These are phyloP conservation scores for Acinonyx jubatus DNA, from an alignment of 2,113 vertebrate genomes.

Conservation along the genomic window DNA sequence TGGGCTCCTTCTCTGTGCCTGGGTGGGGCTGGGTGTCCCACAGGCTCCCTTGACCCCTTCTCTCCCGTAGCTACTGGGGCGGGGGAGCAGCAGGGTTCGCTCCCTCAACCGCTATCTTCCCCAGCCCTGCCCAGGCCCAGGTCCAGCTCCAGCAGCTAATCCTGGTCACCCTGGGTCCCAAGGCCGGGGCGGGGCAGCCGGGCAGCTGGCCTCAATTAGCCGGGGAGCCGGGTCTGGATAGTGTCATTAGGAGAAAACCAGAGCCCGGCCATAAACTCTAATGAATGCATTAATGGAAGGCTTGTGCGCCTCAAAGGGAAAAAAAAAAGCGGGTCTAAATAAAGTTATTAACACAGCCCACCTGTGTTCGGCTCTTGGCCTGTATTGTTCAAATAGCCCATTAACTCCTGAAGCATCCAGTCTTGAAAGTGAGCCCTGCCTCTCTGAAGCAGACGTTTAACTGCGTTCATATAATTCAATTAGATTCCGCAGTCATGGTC, in stretches of 20 bases:
- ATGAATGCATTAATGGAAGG: slow-evolving; percentile 92
- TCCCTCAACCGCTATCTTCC: not conserved
- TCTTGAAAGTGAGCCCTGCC: slow-evolving; percentile 87
- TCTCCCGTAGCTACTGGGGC: not conserved
- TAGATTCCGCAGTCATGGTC: slow-evolving; percentile 85
- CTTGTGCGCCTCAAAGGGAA: slow-evolving; percentile 88
- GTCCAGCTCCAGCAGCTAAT: slow-evolving; percentile 36
- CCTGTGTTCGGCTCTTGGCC: slow-evolving; percentile 88
- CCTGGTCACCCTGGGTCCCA: slow-evolving; percentile 65
- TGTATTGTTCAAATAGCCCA: slow-evolving; percentile 88
- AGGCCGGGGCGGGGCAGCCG: slow-evolving; percentile 53
- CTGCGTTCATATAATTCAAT: slow-evolving; percentile 89
- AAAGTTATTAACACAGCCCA: slow-evolving; percentile 92
- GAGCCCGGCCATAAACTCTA: slow-evolving; percentile 88
- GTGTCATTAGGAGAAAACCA: slow-evolving; percentile 90
- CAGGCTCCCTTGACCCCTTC: not conserved
- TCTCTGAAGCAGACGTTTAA: slow-evolving; percentile 89
- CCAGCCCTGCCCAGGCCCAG: not conserved
- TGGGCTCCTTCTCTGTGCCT: not conserved
- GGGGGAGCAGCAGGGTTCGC: not conserved
- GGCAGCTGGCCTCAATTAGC: slow-evolving; percentile 90
- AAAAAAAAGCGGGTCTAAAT: slow-evolving; percentile 87
- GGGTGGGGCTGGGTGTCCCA: not conserved
- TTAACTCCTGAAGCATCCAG: slow-evolving; percentile 87
- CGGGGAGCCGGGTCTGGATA: slow-evolving; percentile 86